A percentile compares a stretch with the other conserved stretches of the same genome.
phyloP scores from a whole-genome alignment of 2,888 invertebrate genomes.

The Apodemia hepburni region DNA sequence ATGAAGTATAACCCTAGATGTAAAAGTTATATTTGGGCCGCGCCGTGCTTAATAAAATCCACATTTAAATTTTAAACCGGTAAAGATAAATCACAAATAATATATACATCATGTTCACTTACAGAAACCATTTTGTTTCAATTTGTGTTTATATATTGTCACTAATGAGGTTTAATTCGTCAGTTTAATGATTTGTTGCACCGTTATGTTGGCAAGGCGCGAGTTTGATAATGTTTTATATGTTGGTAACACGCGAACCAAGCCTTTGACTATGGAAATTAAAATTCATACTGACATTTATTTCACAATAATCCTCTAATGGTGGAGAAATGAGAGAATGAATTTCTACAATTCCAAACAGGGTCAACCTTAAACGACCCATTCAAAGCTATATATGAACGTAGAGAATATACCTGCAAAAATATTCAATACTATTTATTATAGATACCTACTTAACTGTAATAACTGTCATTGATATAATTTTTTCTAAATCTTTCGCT shows the following conservation, averaged over 20 bases:
- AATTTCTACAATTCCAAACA: conserved; percentile 11
- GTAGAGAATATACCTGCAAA: too few relatives aligned
- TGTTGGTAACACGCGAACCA: conserved; percentile 21
- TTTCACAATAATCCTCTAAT: conserved; percentile 11
- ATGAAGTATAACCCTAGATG: neutral
- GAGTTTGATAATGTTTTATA: conserved; percentile 18
- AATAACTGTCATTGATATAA: too few relatives aligned
- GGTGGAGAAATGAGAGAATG: neutral
- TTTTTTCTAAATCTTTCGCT: too few relatives aligned
- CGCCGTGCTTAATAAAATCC: neutral
- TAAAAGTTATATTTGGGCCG: neutral
- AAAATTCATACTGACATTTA: conserved; percentile 9
- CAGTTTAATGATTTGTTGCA: conserved; percentile 65
- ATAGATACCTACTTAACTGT: too few relatives aligned
- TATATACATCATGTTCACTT: conserved; percentile 19
- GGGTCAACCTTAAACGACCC: neutral
- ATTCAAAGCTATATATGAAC: neutral
- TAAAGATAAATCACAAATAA: conserved; percentile 13
- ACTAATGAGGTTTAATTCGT: conserved; percentile 60
- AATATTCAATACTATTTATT: too few relatives aligned
- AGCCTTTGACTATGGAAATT: conserved; percentile 15
- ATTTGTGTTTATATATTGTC: conserved; percentile 48
- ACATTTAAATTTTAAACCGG: conserved; percentile 17
- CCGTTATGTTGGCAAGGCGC: conserved; percentile 37
- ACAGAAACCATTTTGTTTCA: conserved; percentile 39